Conservation (phyloP, 2,888 invertebrate species). For the Polymixis lichenea region DNA sequence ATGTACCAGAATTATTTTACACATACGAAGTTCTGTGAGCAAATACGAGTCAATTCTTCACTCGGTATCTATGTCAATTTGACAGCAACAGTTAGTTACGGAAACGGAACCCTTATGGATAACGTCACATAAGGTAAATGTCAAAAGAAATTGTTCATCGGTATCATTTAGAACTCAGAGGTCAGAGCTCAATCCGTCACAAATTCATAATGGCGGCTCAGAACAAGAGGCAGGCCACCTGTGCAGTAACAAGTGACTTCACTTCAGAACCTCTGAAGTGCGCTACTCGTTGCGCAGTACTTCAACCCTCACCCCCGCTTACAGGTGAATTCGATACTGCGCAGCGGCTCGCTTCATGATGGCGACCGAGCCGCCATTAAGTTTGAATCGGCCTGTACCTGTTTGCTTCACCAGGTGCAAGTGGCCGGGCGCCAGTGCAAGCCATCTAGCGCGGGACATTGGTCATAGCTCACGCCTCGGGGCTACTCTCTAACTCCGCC, state of each 20-base stretch:
- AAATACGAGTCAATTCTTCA: not conserved
- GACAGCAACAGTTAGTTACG: not conserved
- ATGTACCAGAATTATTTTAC: not conserved
- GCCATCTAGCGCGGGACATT: not conserved
- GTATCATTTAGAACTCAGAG: not conserved
- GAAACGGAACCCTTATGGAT: not conserved
- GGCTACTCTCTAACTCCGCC: too few relatives aligned
- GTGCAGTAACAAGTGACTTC: too few relatives aligned
- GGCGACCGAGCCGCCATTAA: too few relatives aligned
- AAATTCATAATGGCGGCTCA: too few relatives aligned
- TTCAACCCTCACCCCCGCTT: too few relatives aligned
- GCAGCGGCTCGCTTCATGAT: too few relatives aligned
- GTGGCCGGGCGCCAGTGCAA: not conserved
- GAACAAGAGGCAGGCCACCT: too few relatives aligned
- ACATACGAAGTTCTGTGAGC: not conserved
- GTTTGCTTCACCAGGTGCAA: not conserved
- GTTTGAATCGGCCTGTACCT: too few relatives aligned
- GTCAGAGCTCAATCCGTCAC: too few relatives aligned
- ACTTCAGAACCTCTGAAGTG: too few relatives aligned
- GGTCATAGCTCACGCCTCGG: not conserved
- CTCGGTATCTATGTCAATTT: not conserved
- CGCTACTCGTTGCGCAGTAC: too few relatives aligned
- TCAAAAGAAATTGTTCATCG: not conserved
- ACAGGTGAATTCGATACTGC: too few relatives aligned
- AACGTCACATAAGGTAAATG: not conserved